phyloP scores from a whole-genome alignment of 2,797 vertebrate species.

The Thalassophryne amazonica region DNA sequence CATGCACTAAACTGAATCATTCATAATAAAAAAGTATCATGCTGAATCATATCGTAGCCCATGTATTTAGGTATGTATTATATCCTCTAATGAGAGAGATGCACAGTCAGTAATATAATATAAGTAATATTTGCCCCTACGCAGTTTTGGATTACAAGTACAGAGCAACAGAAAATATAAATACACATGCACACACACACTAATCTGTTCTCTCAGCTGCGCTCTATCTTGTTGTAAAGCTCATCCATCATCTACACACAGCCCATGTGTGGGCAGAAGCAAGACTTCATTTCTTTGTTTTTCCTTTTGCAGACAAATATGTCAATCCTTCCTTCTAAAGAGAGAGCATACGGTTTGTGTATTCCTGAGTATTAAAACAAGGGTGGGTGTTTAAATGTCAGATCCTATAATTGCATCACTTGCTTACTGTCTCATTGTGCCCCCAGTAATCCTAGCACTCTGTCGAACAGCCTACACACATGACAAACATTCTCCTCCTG shows the following conservation, averaged over 20 bases:
- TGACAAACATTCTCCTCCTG: constrained; percentile 9
- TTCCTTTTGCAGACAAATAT: constrained; percentile 37
- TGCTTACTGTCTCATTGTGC: constrained; percentile 34
- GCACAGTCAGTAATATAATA: no score
- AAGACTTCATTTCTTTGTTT: constrained; percentile 44
- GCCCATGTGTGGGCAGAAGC: constrained; percentile 42
- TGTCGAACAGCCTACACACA: constrained; percentile 33
- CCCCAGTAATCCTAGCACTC: constrained; percentile 24
- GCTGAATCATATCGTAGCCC: no score
- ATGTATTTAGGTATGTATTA: no score
- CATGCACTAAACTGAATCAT: no score
- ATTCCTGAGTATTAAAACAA: constrained; percentile 30
- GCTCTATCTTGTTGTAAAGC: constrained; percentile 40
- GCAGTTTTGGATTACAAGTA: no score
- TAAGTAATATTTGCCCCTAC: no score
- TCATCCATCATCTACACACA: constrained; percentile 44
- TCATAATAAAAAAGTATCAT: no score
- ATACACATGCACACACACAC: constrained; percentile 1
- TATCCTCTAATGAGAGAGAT: no score
- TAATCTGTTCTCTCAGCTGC: constrained; percentile 52
- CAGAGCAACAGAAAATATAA: neutral
- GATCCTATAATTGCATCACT: constrained; percentile 59
- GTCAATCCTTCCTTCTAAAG: constrained; percentile 39
- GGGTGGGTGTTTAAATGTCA: constrained; percentile 61
- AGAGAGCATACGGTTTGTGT: constrained; percentile 16